These are phyloP conservation scores for Aphidius ervi DNA, from an alignment of 1,140 invertebrate genomes.

Conservation along the genomic window DNA sequence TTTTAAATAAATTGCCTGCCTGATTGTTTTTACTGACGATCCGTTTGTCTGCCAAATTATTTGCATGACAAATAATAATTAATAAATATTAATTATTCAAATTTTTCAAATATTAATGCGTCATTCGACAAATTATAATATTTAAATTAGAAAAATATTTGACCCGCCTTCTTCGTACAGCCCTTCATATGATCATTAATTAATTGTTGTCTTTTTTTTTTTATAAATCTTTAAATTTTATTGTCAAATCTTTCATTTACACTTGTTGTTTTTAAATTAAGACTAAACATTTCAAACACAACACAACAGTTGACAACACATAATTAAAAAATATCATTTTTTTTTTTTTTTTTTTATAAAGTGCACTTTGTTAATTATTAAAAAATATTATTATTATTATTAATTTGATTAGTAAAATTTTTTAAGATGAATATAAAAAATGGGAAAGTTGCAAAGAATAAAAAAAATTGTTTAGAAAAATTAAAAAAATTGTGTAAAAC, in stretches of 20 bases:
- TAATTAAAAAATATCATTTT: too few relatives aligned
- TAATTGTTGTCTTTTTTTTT: not conserved
- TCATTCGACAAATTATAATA: too few relatives aligned
- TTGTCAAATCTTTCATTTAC: not conserved
- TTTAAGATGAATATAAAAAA: constrained; percentile 17
- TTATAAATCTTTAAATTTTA: not conserved
- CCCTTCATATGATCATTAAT: not conserved
- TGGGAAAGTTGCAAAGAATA: constrained; percentile 19
- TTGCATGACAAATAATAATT: constrained; percentile 15
- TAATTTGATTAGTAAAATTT: constrained; percentile 33
- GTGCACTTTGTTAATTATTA: not conserved
- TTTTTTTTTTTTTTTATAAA: not conserved
- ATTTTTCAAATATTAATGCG: too few relatives aligned
- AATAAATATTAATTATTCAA: not conserved
- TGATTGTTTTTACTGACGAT: constrained; percentile 2
- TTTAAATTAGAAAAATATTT: too few relatives aligned
- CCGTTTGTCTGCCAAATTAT: constrained; percentile 21
- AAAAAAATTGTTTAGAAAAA: not conserved
- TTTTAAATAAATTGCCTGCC: constrained; percentile 12
- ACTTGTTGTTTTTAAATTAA: too few relatives aligned
- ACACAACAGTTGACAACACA: too few relatives aligned
- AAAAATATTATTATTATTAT: too few relatives aligned
- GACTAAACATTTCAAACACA: too few relatives aligned
- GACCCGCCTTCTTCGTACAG: constrained; percentile 39
- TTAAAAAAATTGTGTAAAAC: constrained; percentile 10